Conservation (phyloP, 2,797 vertebrate genomes). For the Lepilemur septentrionalis region DNA sequence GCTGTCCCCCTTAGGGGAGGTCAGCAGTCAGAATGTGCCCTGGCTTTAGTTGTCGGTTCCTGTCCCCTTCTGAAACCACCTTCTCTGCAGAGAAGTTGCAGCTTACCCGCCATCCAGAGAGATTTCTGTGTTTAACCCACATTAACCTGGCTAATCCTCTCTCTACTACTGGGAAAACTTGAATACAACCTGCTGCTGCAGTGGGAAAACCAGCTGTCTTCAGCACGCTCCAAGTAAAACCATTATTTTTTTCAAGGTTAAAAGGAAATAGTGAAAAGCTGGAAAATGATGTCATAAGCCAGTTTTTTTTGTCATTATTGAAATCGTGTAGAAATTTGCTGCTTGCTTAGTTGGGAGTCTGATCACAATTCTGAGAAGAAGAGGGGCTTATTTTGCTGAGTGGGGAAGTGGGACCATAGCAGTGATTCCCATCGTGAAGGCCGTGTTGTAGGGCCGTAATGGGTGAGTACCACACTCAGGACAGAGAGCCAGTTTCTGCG, state of each 20-base stretch:
- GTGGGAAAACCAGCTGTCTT: background rate
- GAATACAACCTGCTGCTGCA: background rate
- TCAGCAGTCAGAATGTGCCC: background rate
- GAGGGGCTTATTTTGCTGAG: background rate
- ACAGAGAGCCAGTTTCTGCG: accelerated
- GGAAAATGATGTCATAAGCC: background rate
- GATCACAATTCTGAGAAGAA: background rate
- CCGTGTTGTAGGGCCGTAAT: background rate
- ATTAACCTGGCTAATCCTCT: background rate
- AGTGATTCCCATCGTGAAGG: background rate
- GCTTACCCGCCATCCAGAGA: background rate
- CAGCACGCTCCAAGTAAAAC: accelerated
- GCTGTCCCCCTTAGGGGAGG: background rate
- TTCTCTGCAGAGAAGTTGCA: accelerated
- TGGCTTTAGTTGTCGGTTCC: background rate
- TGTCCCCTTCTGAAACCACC: no score
- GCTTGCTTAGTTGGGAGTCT: background rate
- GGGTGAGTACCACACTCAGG: background rate
- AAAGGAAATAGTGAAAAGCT: background rate
- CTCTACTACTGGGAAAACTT: background rate
- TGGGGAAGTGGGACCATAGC: background rate
- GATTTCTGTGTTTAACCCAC: background rate
- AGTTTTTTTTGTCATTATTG: background rate
- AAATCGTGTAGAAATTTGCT: background rate
- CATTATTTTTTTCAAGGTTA: background rate